These are phyloP conservation scores for Rattus rattus DNA, from an alignment of 2,113 vertebrate genomes.

Conservation along the genomic window DNA sequence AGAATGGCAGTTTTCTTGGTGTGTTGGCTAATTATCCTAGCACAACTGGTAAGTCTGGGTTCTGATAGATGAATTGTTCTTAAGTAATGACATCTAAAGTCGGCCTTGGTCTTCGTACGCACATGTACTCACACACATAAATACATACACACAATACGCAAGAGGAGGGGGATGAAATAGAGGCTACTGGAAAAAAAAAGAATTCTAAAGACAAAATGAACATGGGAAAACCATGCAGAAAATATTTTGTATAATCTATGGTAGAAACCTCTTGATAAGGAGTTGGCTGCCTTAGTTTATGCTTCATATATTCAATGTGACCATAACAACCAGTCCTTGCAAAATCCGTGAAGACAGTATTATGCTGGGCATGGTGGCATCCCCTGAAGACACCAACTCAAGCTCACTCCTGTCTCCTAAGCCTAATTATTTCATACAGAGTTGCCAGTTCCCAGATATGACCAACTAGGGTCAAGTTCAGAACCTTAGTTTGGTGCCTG, in stretches of 20 bases:
- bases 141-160: neutral
- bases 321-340: neutral
- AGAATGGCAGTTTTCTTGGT: neutral
- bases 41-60: neutral
- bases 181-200: neutral
- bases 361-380: neutral
- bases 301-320: neutral
- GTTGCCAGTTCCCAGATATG: neutral
- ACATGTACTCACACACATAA: neutral
- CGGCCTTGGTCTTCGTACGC: neutral
- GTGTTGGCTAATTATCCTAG: neutral
- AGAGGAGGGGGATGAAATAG: too few relatives aligned
- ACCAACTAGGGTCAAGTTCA: too few relatives aligned
- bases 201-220: neutral
- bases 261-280: neutral
- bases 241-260: neutral
- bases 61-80: neutral
- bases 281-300: neutral
- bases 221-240: neutral
- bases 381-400: neutral
- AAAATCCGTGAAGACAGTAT: neutral
- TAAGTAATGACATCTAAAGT: neutral
- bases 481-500: neutral
- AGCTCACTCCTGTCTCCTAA: neutral
- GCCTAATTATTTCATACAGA: neutral